These are phyloP conservation scores for Ceramica pisi DNA, from an alignment of 2,888 invertebrate genomes.

Conservation along the genomic window DNA sequence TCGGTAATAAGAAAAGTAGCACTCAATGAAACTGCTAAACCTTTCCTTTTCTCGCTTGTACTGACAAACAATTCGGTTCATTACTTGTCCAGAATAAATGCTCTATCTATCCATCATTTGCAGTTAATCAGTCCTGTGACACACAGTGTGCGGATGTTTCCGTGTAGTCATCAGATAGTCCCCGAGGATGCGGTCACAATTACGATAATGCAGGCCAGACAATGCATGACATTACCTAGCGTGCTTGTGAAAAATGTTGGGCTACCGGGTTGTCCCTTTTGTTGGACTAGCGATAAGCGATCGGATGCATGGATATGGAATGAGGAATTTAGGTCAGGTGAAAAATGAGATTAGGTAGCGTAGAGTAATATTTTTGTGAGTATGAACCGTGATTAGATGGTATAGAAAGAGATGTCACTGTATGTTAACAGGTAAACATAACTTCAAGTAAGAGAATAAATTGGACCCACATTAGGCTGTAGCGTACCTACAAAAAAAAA, in stretches of 20 bases:
- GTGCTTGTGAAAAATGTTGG: slow-evolving; percentile 41
- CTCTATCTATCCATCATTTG: slow-evolving; percentile 15
- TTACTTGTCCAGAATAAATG: slow-evolving; percentile 12
- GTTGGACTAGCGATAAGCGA: slow-evolving; percentile 59
- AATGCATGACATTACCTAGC: slow-evolving; percentile 42
- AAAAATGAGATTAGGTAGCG: background rate
- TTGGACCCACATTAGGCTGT: no score
- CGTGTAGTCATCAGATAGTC: slow-evolving; percentile 63
- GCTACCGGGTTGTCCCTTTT: slow-evolving; percentile 40
- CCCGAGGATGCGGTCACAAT: slow-evolving; percentile 77
- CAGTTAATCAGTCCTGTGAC: slow-evolving; percentile 62
- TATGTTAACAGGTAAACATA: no score
- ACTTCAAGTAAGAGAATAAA: no score
- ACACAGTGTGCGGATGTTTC: slow-evolving; percentile 48
- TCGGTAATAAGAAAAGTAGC: background rate
- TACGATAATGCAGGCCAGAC: slow-evolving; percentile 75
- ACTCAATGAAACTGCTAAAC: background rate
- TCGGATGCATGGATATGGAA: slow-evolving; percentile 38
- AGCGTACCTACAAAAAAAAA: no score
- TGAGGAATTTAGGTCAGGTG: slow-evolving; percentile 6
- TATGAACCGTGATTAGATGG: no score
- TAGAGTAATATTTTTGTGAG: background rate
- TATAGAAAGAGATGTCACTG: background rate
- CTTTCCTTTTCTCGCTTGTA: background rate
- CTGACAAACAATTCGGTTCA: background rate